Evolutionary conservation across 2,113 vertebrate species (phyloP).

Genomic region (Albula goreensis): DNA sequence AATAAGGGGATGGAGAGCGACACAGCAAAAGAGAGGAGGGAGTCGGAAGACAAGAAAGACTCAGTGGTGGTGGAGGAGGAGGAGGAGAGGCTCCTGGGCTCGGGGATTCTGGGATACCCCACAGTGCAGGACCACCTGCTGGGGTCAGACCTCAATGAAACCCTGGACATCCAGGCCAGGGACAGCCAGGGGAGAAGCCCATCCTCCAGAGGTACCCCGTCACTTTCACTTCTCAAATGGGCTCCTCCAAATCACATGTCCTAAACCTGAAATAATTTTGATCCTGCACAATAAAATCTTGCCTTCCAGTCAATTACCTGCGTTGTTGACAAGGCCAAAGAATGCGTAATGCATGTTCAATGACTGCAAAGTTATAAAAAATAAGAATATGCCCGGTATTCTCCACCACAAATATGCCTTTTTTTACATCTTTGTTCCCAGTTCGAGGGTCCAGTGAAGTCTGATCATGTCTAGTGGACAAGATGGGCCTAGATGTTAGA

Average conservation of each 20-base stretch:
- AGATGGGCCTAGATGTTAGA: too few relatives aligned
- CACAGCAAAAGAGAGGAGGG: constrained; percentile 66
- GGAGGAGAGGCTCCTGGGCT: constrained; percentile 76
- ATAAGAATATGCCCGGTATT: too few relatives aligned
- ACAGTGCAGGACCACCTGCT: constrained; percentile 66
- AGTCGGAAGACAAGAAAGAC: constrained; percentile 74
- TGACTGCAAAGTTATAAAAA: too few relatives aligned
- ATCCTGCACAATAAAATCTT: too few relatives aligned
- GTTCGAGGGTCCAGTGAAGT: too few relatives aligned
- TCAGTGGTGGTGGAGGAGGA: constrained; percentile 78
- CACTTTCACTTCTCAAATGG: neutral
- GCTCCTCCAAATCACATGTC: neutral
- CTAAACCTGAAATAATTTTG: neutral
- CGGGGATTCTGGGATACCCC: constrained; percentile 71
- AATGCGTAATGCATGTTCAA: too few relatives aligned
- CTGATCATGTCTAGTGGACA: too few relatives aligned
- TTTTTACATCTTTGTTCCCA: too few relatives aligned
- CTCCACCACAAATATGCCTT: too few relatives aligned
- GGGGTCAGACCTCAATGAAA: constrained; percentile 67
- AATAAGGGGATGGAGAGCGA: constrained; percentile 53
- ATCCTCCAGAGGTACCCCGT: constrained; percentile 78
- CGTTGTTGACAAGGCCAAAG: too few relatives aligned
- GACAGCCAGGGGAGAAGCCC: constrained; percentile 66
- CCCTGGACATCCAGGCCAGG: constrained; percentile 63
- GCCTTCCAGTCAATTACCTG: too few relatives aligned